phyloP scores from a whole-genome alignment of 1,140 invertebrate species.

The Bombus pascuorum region DNA sequence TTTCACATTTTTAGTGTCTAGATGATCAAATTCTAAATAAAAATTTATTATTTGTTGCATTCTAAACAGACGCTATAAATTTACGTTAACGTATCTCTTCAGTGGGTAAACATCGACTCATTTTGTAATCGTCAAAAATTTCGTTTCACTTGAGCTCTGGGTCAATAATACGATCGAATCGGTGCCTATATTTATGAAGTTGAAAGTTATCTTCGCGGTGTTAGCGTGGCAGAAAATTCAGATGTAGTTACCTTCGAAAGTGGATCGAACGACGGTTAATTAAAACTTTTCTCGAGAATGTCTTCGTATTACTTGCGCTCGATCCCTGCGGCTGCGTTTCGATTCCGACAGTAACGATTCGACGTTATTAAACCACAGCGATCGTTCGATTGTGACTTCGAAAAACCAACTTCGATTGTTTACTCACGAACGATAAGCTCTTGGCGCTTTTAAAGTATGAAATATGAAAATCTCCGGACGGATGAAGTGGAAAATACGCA shows the following conservation, averaged over 20 bases:
- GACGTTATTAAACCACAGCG: constrained; percentile 29
- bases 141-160: too few relatives aligned
- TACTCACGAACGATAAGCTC: not conserved
- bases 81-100: too few relatives aligned
- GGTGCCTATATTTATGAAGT: constrained; percentile 22
- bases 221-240: constrained; percentile 31
- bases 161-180: constrained; percentile 2
- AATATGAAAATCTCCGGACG: not conserved
- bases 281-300: constrained; percentile 40
- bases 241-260: constrained; percentile 16
- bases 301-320: constrained; percentile 32
- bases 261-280: constrained; percentile 37
- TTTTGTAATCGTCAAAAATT: not conserved
- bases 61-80: too few relatives aligned
- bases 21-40: too few relatives aligned
- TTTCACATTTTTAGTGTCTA: too few relatives aligned
- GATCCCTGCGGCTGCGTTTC: constrained; percentile 14
- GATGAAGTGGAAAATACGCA: not conserved
- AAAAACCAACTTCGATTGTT: constrained; percentile 28
- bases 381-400: constrained; percentile 11
- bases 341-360: constrained; percentile 10
- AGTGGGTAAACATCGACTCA: not conserved
- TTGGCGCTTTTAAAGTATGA: not conserved
- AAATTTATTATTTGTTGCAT: too few relatives aligned
- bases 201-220: constrained; percentile 1